Evolutionary conservation across 64 coral and sea anemone species (phyloP).

Genomic region (Montipora efflorescens): DNA sequence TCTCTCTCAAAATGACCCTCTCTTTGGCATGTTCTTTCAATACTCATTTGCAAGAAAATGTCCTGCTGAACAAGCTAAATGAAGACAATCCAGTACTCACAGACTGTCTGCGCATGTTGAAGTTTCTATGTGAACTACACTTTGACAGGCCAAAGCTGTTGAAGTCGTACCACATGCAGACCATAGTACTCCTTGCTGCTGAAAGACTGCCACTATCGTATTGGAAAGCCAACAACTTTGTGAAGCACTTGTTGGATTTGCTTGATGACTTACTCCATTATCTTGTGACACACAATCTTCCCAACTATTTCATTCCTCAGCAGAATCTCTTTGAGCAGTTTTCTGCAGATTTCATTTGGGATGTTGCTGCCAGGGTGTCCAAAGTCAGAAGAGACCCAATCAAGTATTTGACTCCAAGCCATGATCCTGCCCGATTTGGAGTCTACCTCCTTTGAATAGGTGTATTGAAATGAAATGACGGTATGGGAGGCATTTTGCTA

Average conservation of each 20-base stretch:
- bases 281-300: slow-evolving; percentile 29
- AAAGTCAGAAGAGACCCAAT: slow-evolving; percentile 58
- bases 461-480: background rate
- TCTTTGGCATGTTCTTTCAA: slow-evolving; percentile 44
- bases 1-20: slow-evolving; percentile 22
- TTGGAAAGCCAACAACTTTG: slow-evolving; percentile 26
- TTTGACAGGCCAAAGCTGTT: slow-evolving; percentile 40
- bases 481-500: no score
- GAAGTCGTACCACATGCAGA: slow-evolving; percentile 32
- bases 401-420: slow-evolving; percentile 41
- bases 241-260: slow-evolving; percentile 28
- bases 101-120: slow-evolving; percentile 37
- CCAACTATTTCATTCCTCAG: slow-evolving; percentile 56
- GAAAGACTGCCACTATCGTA: background rate
- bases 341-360: slow-evolving; percentile 48
- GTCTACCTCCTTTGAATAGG: slow-evolving; percentile 20
- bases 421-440: slow-evolving; percentile 38
- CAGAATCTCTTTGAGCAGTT: slow-evolving; percentile 56
- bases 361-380: slow-evolving; percentile 39
- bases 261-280: slow-evolving; percentile 29
- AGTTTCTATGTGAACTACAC: slow-evolving; percentile 23
- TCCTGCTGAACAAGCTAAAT: slow-evolving; percentile 34
- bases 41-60: slow-evolving; percentile 59
- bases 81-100: slow-evolving; percentile 18
- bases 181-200: background rate